Evolutionary conservation across 2,888 invertebrate genomes (phyloP).

Genomic region (Conus canariensis): DNA sequence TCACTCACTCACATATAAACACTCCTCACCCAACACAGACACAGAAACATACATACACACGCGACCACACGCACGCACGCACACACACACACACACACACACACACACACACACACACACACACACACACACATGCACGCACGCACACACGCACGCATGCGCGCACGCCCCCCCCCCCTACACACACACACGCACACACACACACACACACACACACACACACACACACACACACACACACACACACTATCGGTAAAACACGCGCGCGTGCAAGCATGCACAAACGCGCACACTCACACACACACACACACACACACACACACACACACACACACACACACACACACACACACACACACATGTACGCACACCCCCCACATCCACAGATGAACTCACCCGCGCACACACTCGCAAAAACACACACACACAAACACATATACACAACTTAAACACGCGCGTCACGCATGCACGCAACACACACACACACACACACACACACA

Average conservation of each 20-base stretch:
- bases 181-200: conserved; percentile 28
- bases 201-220: conserved; percentile 19
- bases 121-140: background rate
- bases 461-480: background rate
- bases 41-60: background rate
- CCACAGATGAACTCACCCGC: background rate
- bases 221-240: background rate
- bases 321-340: background rate
- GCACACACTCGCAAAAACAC: background rate
- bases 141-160: background rate
- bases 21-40: too few relatives aligned
- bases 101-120: background rate
- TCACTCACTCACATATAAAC: too few relatives aligned
- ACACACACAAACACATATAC: conserved; percentile 1
- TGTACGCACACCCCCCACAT: background rate
- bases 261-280: background rate
- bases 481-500: conserved; percentile 4
- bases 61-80: background rate
- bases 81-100: background rate
- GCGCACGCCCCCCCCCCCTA: conserved; percentile 6
- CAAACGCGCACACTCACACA: background rate
- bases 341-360: background rate
- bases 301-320: background rate
- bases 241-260: background rate
- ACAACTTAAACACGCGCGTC: background rate